Percentiles rank a stretch among this genome's conserved stretches.
These are phyloP conservation scores for Mimachlamys varia DNA, from an alignment of 2,888 invertebrate species.

Conservation along the genomic window DNA sequence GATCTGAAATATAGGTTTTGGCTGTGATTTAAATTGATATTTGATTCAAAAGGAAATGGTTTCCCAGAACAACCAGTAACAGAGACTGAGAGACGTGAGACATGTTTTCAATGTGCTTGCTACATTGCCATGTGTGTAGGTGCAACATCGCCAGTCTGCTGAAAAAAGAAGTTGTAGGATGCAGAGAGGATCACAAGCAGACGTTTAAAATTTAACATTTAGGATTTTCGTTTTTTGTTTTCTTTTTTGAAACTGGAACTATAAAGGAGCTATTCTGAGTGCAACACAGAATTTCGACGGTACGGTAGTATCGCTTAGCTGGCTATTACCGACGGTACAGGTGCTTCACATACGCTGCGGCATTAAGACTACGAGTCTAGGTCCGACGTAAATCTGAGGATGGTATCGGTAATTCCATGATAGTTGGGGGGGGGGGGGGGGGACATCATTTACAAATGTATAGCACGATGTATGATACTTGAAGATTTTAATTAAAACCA, in stretches of 20 bases:
- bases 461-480: not conserved
- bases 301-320: not conserved
- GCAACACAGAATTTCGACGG: not conserved
- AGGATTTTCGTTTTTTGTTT: not conserved
- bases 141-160: not conserved
- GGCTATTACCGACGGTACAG: not conserved
- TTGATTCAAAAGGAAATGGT: not conserved
- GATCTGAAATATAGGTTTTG: not conserved
- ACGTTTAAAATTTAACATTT: conserved; percentile 28
- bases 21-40: not conserved
- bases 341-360: conserved; percentile 25
- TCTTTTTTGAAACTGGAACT: not conserved
- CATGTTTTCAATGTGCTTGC: not conserved
- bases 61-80: not conserved
- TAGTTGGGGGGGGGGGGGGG: not conserved
- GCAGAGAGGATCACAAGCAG: not conserved
- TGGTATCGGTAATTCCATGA: not conserved
- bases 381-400: not conserved
- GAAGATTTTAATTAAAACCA: not conserved
- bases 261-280: not conserved
- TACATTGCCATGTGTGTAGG: not conserved
- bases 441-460: not conserved
- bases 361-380: not conserved
- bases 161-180: not conserved
- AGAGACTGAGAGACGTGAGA: too few species aligned